Conservation (phyloP, 1,140 invertebrate genomes). For the Campoletis sonorensis region DNA sequence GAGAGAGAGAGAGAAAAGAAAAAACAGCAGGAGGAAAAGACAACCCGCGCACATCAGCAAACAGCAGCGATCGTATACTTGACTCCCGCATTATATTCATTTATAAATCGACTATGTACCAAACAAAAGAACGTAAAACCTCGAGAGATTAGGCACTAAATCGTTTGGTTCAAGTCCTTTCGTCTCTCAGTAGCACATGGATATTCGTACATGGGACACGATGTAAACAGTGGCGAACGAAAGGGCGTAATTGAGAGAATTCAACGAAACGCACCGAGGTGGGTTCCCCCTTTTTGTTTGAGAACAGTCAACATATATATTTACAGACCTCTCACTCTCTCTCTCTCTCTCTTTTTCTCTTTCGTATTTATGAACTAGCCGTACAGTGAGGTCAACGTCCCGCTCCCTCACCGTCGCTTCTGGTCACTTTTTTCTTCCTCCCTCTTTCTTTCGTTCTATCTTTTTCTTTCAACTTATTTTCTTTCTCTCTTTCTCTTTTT, state of each 20-base stretch:
- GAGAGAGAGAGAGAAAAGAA: neutral
- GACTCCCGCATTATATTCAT: too few species aligned
- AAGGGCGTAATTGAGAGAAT: constrained; percentile 10
- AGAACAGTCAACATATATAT: constrained; percentile 11
- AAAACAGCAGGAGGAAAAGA: neutral
- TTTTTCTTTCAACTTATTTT: constrained; percentile 33
- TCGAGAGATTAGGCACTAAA: neutral
- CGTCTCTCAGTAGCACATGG: neutral
- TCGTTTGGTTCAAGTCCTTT: neutral
- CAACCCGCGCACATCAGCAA: neutral
- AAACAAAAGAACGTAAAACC: too few species aligned
- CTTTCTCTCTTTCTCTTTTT: constrained; percentile 32
- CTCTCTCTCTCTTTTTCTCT: too few species aligned
- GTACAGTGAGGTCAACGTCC: constrained; percentile 52
- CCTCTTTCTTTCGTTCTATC: constrained; percentile 48
- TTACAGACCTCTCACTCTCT: constrained; percentile 1
- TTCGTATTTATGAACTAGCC: constrained; percentile 42
- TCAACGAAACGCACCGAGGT: neutral
- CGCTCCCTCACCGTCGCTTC: constrained; percentile 51
- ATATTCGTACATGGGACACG: neutral
- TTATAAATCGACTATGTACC: too few species aligned
- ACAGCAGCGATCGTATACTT: neutral
- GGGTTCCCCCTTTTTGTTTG: neutral
- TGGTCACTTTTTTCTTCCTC: constrained; percentile 42
- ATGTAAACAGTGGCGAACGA: neutral